These are phyloP conservation scores for Stratiolaelaps scimitus DNA, from an alignment of 1,140 invertebrate species.

Conservation along the genomic window DNA sequence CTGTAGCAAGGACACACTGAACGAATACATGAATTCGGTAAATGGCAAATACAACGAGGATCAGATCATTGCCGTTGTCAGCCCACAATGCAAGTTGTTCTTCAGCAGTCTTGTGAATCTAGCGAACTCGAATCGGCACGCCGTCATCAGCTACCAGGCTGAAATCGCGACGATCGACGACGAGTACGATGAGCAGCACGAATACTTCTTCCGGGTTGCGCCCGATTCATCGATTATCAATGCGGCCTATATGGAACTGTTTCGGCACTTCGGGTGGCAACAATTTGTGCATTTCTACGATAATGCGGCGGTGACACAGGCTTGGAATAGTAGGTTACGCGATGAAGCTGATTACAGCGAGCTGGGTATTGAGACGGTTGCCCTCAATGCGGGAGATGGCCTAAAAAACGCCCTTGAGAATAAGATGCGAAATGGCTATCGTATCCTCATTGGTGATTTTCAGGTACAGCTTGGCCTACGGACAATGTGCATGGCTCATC, in stretches of 20 bases:
- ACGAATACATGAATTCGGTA: neutral
- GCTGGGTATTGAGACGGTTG: no score
- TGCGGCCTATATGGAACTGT: neutral
- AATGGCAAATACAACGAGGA: neutral
- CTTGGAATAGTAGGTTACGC: no score
- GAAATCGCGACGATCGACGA: constrained; percentile 8
- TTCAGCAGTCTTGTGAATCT: neutral
- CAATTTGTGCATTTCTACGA: no score
- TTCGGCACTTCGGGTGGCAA: no score
- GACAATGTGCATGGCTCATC: constrained; percentile 62
- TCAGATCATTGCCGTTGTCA: constrained; percentile 13
- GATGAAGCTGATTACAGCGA: no score
- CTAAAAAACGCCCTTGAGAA: constrained; percentile 45
- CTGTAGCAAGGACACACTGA: neutral
- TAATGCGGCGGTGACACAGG: no score
- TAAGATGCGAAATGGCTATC: constrained; percentile 50
- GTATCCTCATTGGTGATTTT: constrained; percentile 68
- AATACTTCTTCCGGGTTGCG: constrained; percentile 5
- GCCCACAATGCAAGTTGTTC: neutral
- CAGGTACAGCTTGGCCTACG: constrained; percentile 53
- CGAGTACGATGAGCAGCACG: neutral
- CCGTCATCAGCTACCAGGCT: neutral
- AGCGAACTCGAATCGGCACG: neutral
- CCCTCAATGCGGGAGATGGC: no score
- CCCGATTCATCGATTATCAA: neutral